Conservation (phyloP, 2,113 vertebrate genomes). For the Suncus etruscus region DNA sequence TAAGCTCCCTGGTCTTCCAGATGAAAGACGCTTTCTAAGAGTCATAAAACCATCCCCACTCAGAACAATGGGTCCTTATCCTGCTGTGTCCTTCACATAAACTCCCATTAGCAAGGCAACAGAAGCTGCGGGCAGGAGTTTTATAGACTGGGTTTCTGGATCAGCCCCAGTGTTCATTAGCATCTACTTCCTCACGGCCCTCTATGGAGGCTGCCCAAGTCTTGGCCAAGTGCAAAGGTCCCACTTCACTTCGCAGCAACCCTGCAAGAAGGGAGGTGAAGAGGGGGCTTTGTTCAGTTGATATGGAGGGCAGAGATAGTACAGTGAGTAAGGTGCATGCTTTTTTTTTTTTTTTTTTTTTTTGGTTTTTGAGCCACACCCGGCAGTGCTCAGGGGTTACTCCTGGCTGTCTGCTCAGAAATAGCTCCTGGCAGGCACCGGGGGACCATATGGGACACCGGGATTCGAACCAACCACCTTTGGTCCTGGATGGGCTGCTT, state of each 20-base stretch:
- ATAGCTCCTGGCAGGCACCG: no score
- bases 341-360: no score
- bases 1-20: conserved; percentile 55
- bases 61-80: conserved; percentile 78
- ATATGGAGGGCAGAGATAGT: no score
- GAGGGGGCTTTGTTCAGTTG: neutral
- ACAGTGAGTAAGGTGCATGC: no score
- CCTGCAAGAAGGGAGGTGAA: neutral
- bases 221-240: conserved; percentile 18
- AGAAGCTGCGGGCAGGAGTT: conserved; percentile 48
- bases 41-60: conserved; percentile 68
- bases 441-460: no score
- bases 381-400: no score
- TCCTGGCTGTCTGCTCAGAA: no score
- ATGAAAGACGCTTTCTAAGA: conserved; percentile 81
- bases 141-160: conserved; percentile 76
- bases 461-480: no score
- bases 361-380: no score
- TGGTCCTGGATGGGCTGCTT: no score
- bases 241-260: neutral
- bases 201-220: neutral
- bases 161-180: conserved; percentile 61
- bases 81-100: conserved; percentile 64
- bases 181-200: neutral
- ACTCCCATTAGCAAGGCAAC: conserved; percentile 60